Evolutionary conservation across 1,140 invertebrate species (phyloP).

Genomic region (Capitella teleta): DNA sequence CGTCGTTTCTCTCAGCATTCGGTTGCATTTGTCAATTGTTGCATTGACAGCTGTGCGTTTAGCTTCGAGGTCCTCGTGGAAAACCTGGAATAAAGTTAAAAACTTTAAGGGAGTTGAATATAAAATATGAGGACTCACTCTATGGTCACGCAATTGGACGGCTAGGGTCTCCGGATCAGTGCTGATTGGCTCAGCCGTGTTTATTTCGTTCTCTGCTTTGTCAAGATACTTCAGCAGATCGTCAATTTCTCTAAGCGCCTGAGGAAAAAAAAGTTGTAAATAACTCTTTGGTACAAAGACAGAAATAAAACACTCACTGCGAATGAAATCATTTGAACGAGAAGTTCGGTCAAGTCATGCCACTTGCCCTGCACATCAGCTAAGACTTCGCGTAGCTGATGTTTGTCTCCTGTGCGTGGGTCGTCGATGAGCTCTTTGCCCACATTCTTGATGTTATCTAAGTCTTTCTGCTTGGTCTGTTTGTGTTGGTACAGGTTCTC

Average conservation of each 20-base stretch:
- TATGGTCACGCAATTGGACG: conserved; percentile 84
- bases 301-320: conserved; percentile 22
- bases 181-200: conserved; percentile 78
- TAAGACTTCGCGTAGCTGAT: conserved; percentile 27
- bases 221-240: conserved; percentile 78
- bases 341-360: conserved; percentile 36
- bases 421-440: conserved; percentile 24
- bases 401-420: conserved; percentile 26
- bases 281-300: neutral
- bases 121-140: conserved; percentile 32
- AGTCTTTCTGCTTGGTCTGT: conserved; percentile 24
- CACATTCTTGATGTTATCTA: conserved; percentile 26
- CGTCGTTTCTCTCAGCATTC: conserved; percentile 76
- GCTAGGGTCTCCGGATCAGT: conserved; percentile 78
- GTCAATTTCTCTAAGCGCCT: conserved; percentile 38
- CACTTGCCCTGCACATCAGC: conserved; percentile 34
- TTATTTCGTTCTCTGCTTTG: conserved; percentile 72
- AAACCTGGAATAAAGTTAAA: conserved; percentile 44
- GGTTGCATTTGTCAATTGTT: conserved; percentile 79
- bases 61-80: conserved; percentile 88
- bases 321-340: conserved; percentile 33
- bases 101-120: neutral
- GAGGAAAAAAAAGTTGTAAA: neutral
- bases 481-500: conserved; percentile 30
- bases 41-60: conserved; percentile 84